Base-by-base conservation (phyloP, 2,888 invertebrate genomes). In the Chrysomela aeneicollis region DNA sequence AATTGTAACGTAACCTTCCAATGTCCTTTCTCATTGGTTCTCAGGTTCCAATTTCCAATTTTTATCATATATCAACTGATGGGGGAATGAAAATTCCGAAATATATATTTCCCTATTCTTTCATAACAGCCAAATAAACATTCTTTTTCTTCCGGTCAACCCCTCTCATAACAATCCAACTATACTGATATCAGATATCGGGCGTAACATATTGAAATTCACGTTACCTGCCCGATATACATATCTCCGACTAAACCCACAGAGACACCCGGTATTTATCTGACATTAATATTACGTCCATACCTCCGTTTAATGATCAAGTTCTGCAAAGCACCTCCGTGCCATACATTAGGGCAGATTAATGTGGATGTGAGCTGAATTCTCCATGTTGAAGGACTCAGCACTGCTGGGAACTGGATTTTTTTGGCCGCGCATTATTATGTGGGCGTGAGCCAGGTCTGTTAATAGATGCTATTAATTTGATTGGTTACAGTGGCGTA, bases 281-380 rank as follows among this genome's bases (percentile, higher is more conserved):
- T 26, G 4, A 42, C 37, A 60, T 64, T 64, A 65, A 61, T 59
- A 65, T 65, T 58, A 46, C 65, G 47, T 42, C 35, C 61, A 58
- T 61, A 65, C 58, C 49, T 53, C 49, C 42, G 58, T 61, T 46
- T 61, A 61, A 65, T 61, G 61, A 61, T 61, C 52, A 30, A 52
- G 61, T 50, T 59, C 22, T 22, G 12, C 19, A 65, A 49, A 61
- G 61, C 54, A 61, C 37, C 61, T 65, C 52, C 58, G 22, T 49
- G 58, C 58, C 60, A 65, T 65, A 65, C 49, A 61, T 65, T 65
- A 65, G 49, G n/a, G 57, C 47, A 53, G 64, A 58, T 64, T 64
- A 61, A 64, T 53, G 61, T 61, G 51, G 21, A 64, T 61, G 57
- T 35, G 61, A 64, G 52, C 9, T 52, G 61, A 60, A 64, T 64